These are phyloP conservation scores for Amphipyra berbera DNA, from an alignment of 2,888 invertebrate genomes.

Conservation along the genomic window DNA sequence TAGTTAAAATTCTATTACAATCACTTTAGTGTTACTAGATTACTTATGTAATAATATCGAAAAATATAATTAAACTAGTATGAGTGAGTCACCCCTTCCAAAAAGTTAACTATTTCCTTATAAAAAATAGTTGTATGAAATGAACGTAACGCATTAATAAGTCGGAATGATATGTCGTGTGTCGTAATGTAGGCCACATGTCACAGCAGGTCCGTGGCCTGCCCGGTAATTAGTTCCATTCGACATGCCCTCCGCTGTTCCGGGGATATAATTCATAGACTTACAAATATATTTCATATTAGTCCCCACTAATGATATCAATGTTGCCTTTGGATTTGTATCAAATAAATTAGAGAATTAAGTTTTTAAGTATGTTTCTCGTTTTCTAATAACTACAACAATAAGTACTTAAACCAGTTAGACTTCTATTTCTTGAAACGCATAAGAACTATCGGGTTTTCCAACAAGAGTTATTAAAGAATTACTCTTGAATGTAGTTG, in stretches of 20 bases:
- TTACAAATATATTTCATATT: conserved; percentile 57
- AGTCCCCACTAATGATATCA: conserved; percentile 48
- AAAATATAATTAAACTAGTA: conserved; percentile 21
- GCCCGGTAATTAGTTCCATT: conserved; percentile 83
- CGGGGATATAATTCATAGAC: conserved; percentile 69
- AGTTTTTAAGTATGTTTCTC: conserved; percentile 18
- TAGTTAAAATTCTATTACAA: conserved; percentile 10
- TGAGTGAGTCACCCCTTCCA: conserved; percentile 42
- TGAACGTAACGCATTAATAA: conserved; percentile 59
- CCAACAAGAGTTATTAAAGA: neutral
- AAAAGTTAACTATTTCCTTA: conserved; percentile 36
- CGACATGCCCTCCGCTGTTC: conserved; percentile 77
- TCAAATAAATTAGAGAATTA: conserved; percentile 44
- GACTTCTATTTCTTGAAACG: neutral
- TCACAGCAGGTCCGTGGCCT: conserved; percentile 73
- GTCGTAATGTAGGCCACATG: conserved; percentile 78
- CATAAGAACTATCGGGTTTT: neutral
- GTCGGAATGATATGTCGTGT: conserved; percentile 60
- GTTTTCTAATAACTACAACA: neutral
- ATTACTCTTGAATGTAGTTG: too few relatives aligned
- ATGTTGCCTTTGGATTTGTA: conserved; percentile 35
- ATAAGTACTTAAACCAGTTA: neutral
- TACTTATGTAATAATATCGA: conserved; percentile 7
- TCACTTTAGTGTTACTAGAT: conserved; percentile 9
- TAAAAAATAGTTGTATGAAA: conserved; percentile 48